These are phyloP conservation scores for Forficula auricularia DNA, from an alignment of 1,140 invertebrate species.

Conservation along the genomic window DNA sequence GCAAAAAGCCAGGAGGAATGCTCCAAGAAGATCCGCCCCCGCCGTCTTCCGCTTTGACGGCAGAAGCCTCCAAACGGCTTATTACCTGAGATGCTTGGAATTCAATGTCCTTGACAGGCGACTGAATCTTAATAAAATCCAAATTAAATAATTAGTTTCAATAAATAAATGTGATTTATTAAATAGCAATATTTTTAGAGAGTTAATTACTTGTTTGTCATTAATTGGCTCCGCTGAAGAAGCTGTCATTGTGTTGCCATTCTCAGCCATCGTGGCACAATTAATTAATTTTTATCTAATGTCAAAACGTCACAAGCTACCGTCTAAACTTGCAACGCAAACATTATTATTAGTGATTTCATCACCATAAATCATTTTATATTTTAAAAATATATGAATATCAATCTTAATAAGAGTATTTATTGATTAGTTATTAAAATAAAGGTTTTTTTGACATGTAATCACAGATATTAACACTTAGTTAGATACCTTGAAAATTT, in stretches of 20 bases:
- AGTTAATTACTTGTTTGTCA: not conserved
- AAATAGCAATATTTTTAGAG: not conserved
- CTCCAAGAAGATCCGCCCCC: constrained; percentile 26
- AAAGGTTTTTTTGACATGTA: too few relatives aligned
- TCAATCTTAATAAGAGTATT: too few relatives aligned
- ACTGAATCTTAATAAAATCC: not conserved
- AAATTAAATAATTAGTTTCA: not conserved
- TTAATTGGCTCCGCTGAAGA: not conserved
- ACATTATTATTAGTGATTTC: too few relatives aligned
- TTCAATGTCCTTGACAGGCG: constrained; percentile 32
- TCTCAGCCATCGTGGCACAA: constrained; percentile 10
- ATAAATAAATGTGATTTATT: not conserved
- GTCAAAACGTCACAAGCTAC: too few relatives aligned
- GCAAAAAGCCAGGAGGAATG: constrained; percentile 26
- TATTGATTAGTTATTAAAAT: too few relatives aligned
- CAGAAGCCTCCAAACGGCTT: constrained; percentile 40
- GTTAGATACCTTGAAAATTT: too few relatives aligned
- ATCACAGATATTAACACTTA: too few relatives aligned
- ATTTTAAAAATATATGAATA: too few relatives aligned
- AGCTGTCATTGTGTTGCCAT: constrained; percentile 5
- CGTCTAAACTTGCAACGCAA: too few relatives aligned
- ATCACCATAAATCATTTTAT: too few relatives aligned
- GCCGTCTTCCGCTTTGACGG: constrained; percentile 29
- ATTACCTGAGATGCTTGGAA: constrained; percentile 48
- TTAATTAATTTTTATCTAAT: too few relatives aligned